Conservation (phyloP, 2,888 invertebrate genomes). For the Dryobotodes eremita region DNA sequence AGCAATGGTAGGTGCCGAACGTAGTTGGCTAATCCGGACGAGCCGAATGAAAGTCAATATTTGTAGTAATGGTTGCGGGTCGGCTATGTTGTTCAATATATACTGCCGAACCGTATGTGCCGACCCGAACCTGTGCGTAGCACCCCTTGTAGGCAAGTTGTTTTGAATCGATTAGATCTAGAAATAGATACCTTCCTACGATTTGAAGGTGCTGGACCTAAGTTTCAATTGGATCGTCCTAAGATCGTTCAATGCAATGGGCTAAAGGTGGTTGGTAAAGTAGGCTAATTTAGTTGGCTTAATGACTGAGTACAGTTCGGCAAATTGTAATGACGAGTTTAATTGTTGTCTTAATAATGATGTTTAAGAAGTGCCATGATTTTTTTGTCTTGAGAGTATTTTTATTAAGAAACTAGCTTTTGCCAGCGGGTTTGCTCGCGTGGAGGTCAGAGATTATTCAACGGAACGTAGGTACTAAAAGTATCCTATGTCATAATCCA, state of each 20-base stretch:
- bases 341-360: neutral
- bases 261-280: neutral
- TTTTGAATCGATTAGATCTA: conserved; percentile 11
- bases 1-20: no score
- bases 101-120: neutral
- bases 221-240: conserved; percentile 25
- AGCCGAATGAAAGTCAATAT: neutral
- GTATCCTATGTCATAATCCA: no score
- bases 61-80: neutral
- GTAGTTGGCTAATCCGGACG: neutral
- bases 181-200: neutral
- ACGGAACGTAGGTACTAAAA: no score
- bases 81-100: neutral
- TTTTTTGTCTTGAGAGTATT: neutral
- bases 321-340: neutral
- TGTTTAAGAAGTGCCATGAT: neutral
- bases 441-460: no score
- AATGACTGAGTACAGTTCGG: neutral
- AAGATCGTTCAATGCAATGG: neutral
- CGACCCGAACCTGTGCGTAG: neutral
- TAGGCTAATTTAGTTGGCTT: neutral
- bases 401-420: neutral
- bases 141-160: conserved; percentile 7
- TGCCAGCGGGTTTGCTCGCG: no score
- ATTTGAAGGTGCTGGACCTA: neutral